Evolutionary conservation across 2,888 invertebrate genomes (phyloP).

Genomic region (Eucriotettix oculatus): DNA sequence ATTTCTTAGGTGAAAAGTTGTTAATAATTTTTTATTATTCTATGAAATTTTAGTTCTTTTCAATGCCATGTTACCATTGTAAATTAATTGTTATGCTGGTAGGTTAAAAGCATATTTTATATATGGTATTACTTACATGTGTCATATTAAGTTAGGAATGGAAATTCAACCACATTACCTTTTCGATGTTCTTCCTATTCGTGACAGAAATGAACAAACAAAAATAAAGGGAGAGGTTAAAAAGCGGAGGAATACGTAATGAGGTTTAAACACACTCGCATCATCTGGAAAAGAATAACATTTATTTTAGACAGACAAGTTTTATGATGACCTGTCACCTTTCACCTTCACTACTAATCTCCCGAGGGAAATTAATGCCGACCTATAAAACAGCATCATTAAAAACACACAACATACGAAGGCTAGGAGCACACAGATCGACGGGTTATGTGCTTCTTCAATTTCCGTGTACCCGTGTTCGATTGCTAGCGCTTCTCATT

Average conservation of each 20-base stretch:
- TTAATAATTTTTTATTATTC: too few species aligned
- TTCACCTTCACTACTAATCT: background rate
- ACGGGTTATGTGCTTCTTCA: too few species aligned
- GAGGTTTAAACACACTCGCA: background rate
- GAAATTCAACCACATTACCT: constrained; percentile 6
- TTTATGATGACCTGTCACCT: constrained; percentile 1
- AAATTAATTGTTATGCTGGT: too few species aligned
- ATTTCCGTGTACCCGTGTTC: too few species aligned
- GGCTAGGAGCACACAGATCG: too few species aligned
- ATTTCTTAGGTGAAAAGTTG: too few species aligned
- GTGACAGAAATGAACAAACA: background rate
- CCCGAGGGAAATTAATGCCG: background rate
- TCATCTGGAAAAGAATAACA: constrained; percentile 9
- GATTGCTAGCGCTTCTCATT: background rate
- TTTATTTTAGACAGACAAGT: background rate
- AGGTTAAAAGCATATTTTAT: background rate
- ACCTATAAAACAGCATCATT: constrained; percentile 2
- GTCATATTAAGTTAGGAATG: constrained; percentile 2
- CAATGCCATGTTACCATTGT: too few species aligned
- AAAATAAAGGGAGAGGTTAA: background rate
- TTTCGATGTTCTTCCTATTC: background rate
- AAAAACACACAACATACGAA: background rate
- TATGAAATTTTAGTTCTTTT: too few species aligned
- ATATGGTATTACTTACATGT: background rate
- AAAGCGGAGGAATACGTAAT: background rate